Evolutionary conservation across 2,113 vertebrate species (phyloP).

Genomic region (Syngnathus floridae): DNA sequence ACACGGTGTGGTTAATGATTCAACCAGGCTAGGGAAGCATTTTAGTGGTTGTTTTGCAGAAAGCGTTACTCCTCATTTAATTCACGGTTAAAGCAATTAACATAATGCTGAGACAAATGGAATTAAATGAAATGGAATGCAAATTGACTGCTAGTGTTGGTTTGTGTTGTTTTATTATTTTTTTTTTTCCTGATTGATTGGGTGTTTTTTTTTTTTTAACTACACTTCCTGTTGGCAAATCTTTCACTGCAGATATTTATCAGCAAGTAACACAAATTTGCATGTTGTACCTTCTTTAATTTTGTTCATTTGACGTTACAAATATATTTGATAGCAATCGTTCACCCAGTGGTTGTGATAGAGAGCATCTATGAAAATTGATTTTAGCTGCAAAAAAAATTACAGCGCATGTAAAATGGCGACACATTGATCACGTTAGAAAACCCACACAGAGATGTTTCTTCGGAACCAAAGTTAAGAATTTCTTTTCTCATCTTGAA

Average conservation of each 20-base stretch:
- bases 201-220: neutral
- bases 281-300: constrained; percentile 51
- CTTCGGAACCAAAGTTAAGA: constrained; percentile 76
- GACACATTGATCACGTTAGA: constrained; percentile 2
- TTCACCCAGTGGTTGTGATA: constrained; percentile 13
- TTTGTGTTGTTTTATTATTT: constrained; percentile 24
- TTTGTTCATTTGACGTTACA: constrained; percentile 13
- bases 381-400: constrained; percentile 26
- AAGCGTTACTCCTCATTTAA: constrained; percentile 43
- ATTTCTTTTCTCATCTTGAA: constrained; percentile 68
- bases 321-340: constrained; percentile 5
- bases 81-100: constrained; percentile 13
- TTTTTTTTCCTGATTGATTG: neutral
- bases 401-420: constrained; percentile 54
- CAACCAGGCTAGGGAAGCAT: constrained; percentile 25
- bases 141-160: constrained; percentile 19
- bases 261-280: constrained; percentile 40
- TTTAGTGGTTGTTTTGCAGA: constrained; percentile 35
- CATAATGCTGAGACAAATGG: constrained; percentile 42
- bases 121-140: constrained; percentile 40
- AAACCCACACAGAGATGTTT: constrained; percentile 48
- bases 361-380: constrained; percentile 10
- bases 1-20: constrained; percentile 32
- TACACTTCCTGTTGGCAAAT: constrained; percentile 24
- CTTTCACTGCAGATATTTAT: constrained; percentile 35